A percentile compares a stretch with the other conserved stretches of the same genome.
These are phyloP conservation scores for Dryobotodes eremita DNA, from an alignment of 2,888 invertebrate genomes.

Conservation along the genomic window DNA sequence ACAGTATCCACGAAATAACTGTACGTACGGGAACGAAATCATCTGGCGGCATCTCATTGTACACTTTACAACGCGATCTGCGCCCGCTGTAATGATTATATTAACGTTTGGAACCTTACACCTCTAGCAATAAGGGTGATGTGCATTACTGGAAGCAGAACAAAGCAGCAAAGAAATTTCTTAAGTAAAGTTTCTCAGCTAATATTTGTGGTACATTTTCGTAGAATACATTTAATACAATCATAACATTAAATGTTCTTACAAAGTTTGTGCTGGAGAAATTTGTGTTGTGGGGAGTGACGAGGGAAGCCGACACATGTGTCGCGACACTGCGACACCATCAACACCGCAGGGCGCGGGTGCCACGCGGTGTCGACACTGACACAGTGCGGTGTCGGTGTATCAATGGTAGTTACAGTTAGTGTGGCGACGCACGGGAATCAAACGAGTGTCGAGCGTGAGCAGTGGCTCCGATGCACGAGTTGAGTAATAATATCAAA, in stretches of 20 bases:
- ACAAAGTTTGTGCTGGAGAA: constrained; percentile 72
- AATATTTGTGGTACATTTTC: constrained; percentile 84
- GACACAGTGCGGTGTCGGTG: constrained; percentile 29
- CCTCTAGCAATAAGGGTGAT: constrained; percentile 61
- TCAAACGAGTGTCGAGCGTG: constrained; percentile 14
- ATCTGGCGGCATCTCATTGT: constrained; percentile 77
- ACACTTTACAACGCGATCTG: constrained; percentile 67
- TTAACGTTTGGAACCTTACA: constrained; percentile 65
- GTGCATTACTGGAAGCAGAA: constrained; percentile 31
- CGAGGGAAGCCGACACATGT: constrained; percentile 50
- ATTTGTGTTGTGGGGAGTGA: constrained; percentile 52
- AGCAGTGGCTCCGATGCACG: not conserved
- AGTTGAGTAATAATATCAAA: constrained; percentile 21
- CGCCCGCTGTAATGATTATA: constrained; percentile 52
- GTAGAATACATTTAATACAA: constrained; percentile 83
- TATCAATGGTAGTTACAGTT: constrained; percentile 21
- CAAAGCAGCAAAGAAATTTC: constrained; percentile 69
- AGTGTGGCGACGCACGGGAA: constrained; percentile 21
- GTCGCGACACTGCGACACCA: constrained; percentile 33
- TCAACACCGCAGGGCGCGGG: constrained; percentile 20
- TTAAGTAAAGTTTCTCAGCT: constrained; percentile 81
- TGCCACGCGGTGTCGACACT: constrained; percentile 34
- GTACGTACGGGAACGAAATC: constrained; percentile 80
- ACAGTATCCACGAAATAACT: constrained; percentile 71
- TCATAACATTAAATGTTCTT: constrained; percentile 83